These are phyloP conservation scores for Chinchilla lanigera DNA, from an alignment of 2,113 vertebrate genomes.

Conservation along the genomic window DNA sequence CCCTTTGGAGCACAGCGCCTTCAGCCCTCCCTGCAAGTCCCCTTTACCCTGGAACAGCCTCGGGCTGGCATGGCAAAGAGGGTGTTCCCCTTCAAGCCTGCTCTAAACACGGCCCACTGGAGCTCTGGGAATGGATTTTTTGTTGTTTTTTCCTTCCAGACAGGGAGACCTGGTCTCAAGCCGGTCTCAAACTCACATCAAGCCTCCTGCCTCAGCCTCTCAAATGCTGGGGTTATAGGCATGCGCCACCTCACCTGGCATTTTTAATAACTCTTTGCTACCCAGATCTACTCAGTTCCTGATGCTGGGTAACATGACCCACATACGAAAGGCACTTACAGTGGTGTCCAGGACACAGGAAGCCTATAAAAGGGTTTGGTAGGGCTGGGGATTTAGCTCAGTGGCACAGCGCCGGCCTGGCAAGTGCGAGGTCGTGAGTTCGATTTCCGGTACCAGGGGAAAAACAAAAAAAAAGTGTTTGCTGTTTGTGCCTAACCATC, in stretches of 20 bases:
- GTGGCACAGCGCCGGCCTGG: too few species aligned
- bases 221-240: background rate
- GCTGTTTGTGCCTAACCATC: background rate
- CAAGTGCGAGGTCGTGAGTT: too few species aligned
- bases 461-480: too few species aligned
- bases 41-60: background rate
- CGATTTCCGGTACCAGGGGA: too few species aligned
- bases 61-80: background rate
- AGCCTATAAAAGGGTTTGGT: background rate
- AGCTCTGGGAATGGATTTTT: background rate
- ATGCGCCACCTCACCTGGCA: background rate
- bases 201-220: background rate
- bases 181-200: background rate
- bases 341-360: background rate
- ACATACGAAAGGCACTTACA: background rate
- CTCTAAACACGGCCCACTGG: background rate
- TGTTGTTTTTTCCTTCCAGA: background rate
- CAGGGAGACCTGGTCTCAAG: background rate
- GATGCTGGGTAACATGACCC: background rate
- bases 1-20: background rate
- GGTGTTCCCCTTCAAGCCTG: background rate
- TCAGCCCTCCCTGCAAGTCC: background rate
- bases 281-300: background rate
- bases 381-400: too few species aligned
- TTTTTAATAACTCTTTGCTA: background rate